Base-by-base conservation (phyloP, 2,113 vertebrate species). In the Sylvia atricapilla region DNA sequence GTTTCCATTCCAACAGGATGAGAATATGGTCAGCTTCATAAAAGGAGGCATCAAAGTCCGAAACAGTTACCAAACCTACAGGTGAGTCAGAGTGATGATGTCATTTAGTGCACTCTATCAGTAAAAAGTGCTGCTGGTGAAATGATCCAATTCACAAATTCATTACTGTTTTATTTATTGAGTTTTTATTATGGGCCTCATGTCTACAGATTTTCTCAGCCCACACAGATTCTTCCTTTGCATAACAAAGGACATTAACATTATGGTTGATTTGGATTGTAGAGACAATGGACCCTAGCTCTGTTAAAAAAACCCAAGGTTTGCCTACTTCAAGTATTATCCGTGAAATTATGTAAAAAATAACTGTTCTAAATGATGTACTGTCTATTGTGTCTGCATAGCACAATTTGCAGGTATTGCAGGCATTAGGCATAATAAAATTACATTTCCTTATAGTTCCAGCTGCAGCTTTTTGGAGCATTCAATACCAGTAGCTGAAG, bases 11-110 rank as follows among this genome's bases (percentile, higher is more conserved):
- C 85, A 84, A 80, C 95, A 99, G 99, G 99, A 99, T 95, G 99
- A 99, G 97, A 99, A 99, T 97, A 99, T 99, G 99, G 99, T 99
- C 95, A 99, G 98, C 97, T 99, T 99, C 96, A 99, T 99, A 96
- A 99, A 99, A 98, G 99, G 99, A 4, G 99, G 99, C 95, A 99
- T 99, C 97, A 99, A 99, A 98, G 99, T 99, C 95, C 98, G 99
- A 90, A 99, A 99, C 97, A 99, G 99, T 97, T 99, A 99, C 96
- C 99, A 99, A 97, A 99, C 98, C 13, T 99, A 99, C 98, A 99
- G 99, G 99, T 99, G 91, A 98, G 97, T 95, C n/a, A 60, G 58
- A 41, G 37, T 6, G 58, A 21, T 13, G 43, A 31, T 55, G 66
- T 33, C 47, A 44, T 67, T 37, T 21, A 37, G 20, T 4, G 2